A percentile compares a stretch with the other conserved stretches of the same genome.
phyloP scores from a whole-genome alignment of 2,888 invertebrate genomes.

The Ectropis crepuscularia region DNA sequence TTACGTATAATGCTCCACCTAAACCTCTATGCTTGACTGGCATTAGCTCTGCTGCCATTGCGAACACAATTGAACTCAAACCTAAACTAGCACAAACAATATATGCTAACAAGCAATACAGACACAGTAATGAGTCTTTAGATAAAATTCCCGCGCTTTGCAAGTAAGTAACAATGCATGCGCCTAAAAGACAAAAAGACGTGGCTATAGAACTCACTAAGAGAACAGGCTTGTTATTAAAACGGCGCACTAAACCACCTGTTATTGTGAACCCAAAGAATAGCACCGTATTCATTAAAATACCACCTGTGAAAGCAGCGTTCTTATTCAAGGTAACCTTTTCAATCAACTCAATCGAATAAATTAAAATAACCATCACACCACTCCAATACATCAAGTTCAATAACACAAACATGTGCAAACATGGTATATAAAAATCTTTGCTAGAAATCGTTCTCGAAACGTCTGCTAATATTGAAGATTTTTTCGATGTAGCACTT shows the following conservation, averaged over 20 bases:
- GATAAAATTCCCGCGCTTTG: conserved; percentile 26
- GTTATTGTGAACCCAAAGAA: conserved; percentile 21
- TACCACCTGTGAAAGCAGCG: conserved; percentile 29
- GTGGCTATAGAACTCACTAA: conserved; percentile 23
- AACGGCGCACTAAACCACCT: conserved; percentile 25
- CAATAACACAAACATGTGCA: conserved; percentile 31
- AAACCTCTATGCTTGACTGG: conserved; percentile 42
- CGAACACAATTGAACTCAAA: conserved; percentile 23
- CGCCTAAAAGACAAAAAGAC: conserved; percentile 19
- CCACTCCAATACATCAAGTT: conserved; percentile 37
- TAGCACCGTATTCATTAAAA: conserved; percentile 26
- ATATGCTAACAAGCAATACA: conserved; percentile 34
- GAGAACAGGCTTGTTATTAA: conserved; percentile 33
- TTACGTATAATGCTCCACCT: conserved; percentile 37
- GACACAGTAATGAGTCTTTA: conserved; percentile 28
- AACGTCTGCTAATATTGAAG: not conserved
- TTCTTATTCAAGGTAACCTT: conserved; percentile 21
- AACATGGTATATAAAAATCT: conserved; percentile 35
- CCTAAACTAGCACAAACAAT: conserved; percentile 32
- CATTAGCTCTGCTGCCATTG: conserved; percentile 37
- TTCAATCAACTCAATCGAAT: conserved; percentile 30
- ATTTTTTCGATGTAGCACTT: not conserved
- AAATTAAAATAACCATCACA: conserved; percentile 33
- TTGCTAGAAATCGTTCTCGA: conserved; percentile 13
- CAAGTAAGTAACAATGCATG: conserved; percentile 25